Percentiles rank a stretch among this genome's conserved stretches.
Conservation (phyloP, 2,113 vertebrate species). For the Galemys pyrenaicus region DNA sequence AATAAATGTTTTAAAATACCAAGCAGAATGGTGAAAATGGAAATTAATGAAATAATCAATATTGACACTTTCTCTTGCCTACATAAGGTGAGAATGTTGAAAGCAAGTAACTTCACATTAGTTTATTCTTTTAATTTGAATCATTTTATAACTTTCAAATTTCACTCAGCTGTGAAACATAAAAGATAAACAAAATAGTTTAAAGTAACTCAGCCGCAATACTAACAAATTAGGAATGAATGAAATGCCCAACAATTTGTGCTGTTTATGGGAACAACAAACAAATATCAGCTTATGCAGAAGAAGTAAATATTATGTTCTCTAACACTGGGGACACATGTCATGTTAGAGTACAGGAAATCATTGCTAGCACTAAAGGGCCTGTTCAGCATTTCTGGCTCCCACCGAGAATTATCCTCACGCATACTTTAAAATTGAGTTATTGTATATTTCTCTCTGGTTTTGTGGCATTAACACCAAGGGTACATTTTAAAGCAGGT, state of each 20-base stretch:
- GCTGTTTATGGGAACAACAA: neutral
- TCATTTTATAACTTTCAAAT: constrained; percentile 26
- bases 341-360: neutral
- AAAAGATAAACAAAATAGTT: neutral
- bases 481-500: constrained; percentile 63
- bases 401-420: neutral
- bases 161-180: constrained; percentile 11
- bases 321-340: neutral
- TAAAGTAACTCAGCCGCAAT: constrained; percentile 3
- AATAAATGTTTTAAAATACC: constrained; percentile 35
- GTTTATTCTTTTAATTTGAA: constrained; percentile 48
- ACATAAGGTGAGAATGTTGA: constrained; percentile 42
- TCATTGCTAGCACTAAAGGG: neutral
- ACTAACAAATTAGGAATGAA: neutral
- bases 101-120: constrained; percentile 34
- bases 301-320: constrained; percentile 27
- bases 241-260: neutral
- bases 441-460: constrained; percentile 3
- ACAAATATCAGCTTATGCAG: constrained; percentile 39
- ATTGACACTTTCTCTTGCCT: constrained; percentile 35
- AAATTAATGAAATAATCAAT: constrained; percentile 45
- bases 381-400: constrained; percentile 10
- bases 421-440: neutral
- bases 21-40: constrained; percentile 38
- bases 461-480: constrained; percentile 56